These are phyloP conservation scores for Lochmaea capreae DNA, from an alignment of 2,888 invertebrate genomes.

Conservation along the genomic window DNA sequence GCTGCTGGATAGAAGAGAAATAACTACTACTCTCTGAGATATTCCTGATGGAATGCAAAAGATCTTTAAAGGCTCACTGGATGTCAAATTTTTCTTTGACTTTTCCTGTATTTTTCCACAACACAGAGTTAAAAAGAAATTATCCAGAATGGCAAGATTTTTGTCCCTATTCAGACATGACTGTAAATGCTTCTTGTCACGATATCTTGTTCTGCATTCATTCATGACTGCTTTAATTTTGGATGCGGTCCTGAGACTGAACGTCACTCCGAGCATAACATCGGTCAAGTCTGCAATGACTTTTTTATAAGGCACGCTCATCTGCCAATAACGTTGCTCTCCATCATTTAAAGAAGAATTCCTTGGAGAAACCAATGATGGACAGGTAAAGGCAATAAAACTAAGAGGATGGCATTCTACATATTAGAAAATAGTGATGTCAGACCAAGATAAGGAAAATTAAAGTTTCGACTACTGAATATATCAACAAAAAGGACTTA, in stretches of 20 bases:
- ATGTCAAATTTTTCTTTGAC: too few species aligned
- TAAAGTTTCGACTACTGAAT: background rate
- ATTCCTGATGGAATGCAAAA: too few species aligned
- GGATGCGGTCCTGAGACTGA: conserved; percentile 46
- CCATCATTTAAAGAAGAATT: conserved; percentile 43
- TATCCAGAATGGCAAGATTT: background rate
- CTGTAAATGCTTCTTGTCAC: conserved; percentile 27
- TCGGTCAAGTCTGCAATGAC: conserved; percentile 49
- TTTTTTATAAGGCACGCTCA: conserved; percentile 48
- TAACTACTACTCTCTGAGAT: too few species aligned
- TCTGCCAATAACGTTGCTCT: conserved; percentile 47
- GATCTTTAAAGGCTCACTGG: too few species aligned
- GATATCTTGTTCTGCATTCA: conserved; percentile 42
- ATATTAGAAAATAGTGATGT: background rate
- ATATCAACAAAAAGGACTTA: background rate
- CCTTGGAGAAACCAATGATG: conserved; percentile 26
- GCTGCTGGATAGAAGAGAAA: too few species aligned
- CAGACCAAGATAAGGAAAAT: background rate
- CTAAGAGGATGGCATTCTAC: background rate
- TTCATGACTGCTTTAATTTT: conserved; percentile 49
- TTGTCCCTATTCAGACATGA: conserved; percentile 19
- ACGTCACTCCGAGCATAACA: conserved; percentile 42
- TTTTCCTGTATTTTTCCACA: too few species aligned
- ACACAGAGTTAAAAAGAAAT: too few species aligned
- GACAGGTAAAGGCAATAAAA: background rate